Percentiles rank a stretch among this genome's conserved stretches.
Conservation (phyloP, 2,797 vertebrate genomes). For the Chloroceryle inda region DNA sequence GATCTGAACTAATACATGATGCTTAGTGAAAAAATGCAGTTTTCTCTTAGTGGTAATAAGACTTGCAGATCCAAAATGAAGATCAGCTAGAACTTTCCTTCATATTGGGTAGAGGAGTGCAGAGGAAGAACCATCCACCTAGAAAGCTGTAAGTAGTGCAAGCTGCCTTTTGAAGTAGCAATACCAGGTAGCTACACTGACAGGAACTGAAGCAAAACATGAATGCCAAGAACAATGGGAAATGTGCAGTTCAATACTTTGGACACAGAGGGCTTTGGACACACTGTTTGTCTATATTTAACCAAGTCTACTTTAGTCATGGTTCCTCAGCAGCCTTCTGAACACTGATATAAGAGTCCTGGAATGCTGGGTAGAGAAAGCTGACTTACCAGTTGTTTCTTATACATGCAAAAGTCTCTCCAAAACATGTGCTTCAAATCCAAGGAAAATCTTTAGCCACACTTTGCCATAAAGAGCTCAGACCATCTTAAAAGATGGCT, state of each 20-base stretch:
- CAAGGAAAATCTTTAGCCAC: background rate
- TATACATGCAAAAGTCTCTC: background rate
- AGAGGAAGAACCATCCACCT: background rate
- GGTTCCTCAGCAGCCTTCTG: background rate
- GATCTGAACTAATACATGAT: background rate
- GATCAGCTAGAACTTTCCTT: background rate
- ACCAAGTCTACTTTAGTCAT: background rate
- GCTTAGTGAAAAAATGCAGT: background rate
- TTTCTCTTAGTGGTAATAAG: background rate
- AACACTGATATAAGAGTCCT: background rate
- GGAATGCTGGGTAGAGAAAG: background rate
- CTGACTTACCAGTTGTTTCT: background rate
- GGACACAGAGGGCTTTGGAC: background rate
- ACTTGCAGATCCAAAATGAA: background rate
- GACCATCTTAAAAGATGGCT: background rate
- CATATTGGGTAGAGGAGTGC: accelerated
- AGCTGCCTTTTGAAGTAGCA: background rate
- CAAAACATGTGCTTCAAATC: background rate
- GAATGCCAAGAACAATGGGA: background rate
- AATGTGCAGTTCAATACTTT: background rate
- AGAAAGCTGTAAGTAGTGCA: background rate
- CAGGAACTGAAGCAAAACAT: background rate
- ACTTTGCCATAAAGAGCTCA: background rate
- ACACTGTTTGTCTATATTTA: background rate
- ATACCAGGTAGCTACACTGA: background rate